Conservation (phyloP, 1,140 invertebrate species). For the Leptopilina clavipes region DNA sequence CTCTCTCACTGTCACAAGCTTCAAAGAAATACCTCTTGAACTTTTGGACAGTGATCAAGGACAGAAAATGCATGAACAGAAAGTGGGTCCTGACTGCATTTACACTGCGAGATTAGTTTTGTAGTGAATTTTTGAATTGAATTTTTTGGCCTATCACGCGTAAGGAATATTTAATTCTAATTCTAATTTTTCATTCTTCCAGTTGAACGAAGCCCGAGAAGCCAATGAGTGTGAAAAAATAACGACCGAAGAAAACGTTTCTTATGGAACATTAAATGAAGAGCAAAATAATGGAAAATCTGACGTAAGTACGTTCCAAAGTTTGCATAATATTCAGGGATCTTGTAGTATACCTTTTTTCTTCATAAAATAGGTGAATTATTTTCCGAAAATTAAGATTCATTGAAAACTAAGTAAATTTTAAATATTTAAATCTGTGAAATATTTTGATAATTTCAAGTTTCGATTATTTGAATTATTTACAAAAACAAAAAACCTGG, state of each 20-base stretch:
- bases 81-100: slow-evolving; percentile 55
- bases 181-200: slow-evolving; percentile 34
- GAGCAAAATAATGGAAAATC: slow-evolving; percentile 43
- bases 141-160: neutral
- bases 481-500: too few relatives aligned
- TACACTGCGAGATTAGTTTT: neutral
- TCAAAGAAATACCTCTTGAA: slow-evolving; percentile 89
- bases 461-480: too few relatives aligned
- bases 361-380: too few relatives aligned
- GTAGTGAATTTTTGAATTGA: neutral
- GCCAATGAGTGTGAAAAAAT: slow-evolving; percentile 63
- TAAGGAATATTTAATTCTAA: neutral
- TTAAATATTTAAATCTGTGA: too few relatives aligned
- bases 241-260: slow-evolving; percentile 57
- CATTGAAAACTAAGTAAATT: too few relatives aligned
- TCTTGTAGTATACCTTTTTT: too few relatives aligned
- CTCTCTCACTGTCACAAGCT: slow-evolving; percentile 87
- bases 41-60: slow-evolving; percentile 74
- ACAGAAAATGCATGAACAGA: slow-evolving; percentile 64
- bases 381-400: too few relatives aligned
- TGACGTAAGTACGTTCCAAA: slow-evolving; percentile 42
- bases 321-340: too few relatives aligned
- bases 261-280: slow-evolving; percentile 59
- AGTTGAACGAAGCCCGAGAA: slow-evolving; percentile 52
- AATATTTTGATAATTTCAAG: too few relatives aligned